These are phyloP conservation scores for Furcifer pardalis DNA, from an alignment of 2,797 vertebrate genomes.

Conservation along the genomic window DNA sequence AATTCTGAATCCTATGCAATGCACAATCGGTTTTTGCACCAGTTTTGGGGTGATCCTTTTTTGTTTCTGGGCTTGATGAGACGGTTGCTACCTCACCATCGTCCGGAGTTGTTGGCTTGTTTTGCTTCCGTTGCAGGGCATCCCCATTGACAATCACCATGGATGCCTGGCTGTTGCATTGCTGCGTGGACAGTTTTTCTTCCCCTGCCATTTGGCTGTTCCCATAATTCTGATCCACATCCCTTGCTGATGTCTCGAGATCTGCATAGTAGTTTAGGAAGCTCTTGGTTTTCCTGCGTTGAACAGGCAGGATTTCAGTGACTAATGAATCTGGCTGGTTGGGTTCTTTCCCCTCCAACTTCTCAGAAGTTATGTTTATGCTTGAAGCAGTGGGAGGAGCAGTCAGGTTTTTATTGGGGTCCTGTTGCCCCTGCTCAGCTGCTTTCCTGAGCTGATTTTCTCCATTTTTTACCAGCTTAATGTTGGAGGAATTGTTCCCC, in stretches of 20 bases:
- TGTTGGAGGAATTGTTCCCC: constrained; percentile 85
- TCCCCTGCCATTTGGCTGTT: constrained; percentile 54
- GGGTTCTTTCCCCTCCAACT: constrained; percentile 87
- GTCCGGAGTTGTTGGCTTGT: constrained; percentile 77
- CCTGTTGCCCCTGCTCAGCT: constrained; percentile 86
- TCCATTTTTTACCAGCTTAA: constrained; percentile 96
- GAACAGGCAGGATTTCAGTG: constrained; percentile 77
- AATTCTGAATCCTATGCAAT: constrained; percentile 92
- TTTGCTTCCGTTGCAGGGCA: constrained; percentile 74
- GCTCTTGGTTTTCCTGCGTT: constrained; percentile 90
- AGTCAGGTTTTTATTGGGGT: constrained; percentile 85
- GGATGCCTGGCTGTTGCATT: constrained; percentile 73
- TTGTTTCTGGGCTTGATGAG: constrained; percentile 85
- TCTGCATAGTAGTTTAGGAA: constrained; percentile 91
- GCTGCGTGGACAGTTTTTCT: constrained; percentile 74
- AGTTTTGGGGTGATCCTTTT: constrained; percentile 86
- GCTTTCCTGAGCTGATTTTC: constrained; percentile 96
- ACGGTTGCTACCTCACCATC: constrained; percentile 73
- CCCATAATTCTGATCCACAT: constrained; percentile 69
- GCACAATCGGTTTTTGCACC: constrained; percentile 90
- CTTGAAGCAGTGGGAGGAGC: constrained; percentile 71
- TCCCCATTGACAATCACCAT: constrained; percentile 78
- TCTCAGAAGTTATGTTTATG: constrained; percentile 85
- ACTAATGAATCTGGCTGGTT: constrained; percentile 66
- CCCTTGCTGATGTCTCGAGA: constrained; percentile 78